Evolutionary conservation across 2,113 vertebrate species (phyloP).

Genomic region (Gasterosteus nipponicus): DNA sequence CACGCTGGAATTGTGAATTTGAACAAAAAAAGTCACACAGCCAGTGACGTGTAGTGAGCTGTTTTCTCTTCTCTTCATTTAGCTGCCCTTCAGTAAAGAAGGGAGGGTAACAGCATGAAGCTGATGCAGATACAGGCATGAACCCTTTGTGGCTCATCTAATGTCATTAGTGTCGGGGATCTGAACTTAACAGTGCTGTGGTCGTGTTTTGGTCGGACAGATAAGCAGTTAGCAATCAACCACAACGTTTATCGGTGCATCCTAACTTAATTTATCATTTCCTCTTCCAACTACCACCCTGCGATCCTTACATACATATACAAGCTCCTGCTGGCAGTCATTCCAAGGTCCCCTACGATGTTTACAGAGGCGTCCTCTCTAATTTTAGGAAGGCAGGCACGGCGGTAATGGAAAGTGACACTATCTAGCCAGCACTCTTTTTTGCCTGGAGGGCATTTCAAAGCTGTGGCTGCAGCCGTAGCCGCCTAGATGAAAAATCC

Average conservation of each 20-base stretch:
- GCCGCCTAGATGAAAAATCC: constrained; percentile 50
- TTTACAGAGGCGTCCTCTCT: constrained; percentile 68
- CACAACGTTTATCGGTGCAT: constrained; percentile 1
- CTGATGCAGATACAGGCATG: not conserved
- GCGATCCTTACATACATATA: constrained; percentile 27
- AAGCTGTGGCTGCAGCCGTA: constrained; percentile 43
- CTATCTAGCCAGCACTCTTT: constrained; percentile 67
- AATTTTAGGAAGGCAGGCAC: constrained; percentile 59
- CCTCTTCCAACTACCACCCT: constrained; percentile 22
- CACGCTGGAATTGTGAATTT: constrained; percentile 7
- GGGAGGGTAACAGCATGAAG: not conserved
- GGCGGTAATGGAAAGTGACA: constrained; percentile 77
- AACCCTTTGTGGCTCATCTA: constrained; percentile 6
- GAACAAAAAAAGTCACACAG: constrained; percentile 14
- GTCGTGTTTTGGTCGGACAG: constrained; percentile 12
- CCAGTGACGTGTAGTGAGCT: constrained; percentile 11
- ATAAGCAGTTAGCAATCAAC: constrained; percentile 18
- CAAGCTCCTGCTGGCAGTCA: constrained; percentile 49
- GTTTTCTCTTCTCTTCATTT: not conserved
- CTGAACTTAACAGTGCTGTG: not conserved
- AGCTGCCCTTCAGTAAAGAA: constrained; percentile 1
- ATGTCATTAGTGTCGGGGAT: constrained; percentile 19
- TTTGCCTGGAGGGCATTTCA: constrained; percentile 60
- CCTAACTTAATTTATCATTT: constrained; percentile 34
- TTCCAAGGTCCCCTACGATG: constrained; percentile 63